Conservation (phyloP, 2,888 invertebrate species). For the Cepaea hortensis region DNA sequence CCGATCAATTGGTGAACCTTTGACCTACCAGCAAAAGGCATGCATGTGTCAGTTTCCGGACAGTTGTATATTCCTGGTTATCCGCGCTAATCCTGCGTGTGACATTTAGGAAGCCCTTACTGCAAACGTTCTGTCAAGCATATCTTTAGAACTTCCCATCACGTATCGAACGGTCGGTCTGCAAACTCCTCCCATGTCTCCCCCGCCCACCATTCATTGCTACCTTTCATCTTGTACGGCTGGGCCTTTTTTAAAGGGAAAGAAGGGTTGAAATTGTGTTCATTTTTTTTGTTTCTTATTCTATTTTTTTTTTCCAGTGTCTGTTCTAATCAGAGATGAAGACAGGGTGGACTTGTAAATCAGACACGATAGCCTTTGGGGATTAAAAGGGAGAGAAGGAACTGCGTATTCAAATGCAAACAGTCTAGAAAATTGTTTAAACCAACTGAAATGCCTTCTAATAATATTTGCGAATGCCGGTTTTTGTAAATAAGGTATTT, state of each 20-base stretch:
- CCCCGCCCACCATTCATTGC: background rate
- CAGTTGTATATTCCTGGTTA: background rate
- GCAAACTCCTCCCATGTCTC: background rate
- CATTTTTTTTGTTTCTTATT: too few relatives aligned
- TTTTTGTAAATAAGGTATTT: too few relatives aligned
- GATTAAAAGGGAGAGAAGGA: background rate
- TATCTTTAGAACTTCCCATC: background rate
- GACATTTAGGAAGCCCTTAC: background rate
- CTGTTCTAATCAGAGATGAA: background rate
- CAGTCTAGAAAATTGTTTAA: too few relatives aligned
- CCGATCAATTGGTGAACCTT: too few relatives aligned
- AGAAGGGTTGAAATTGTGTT: background rate
- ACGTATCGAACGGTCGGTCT: background rate
- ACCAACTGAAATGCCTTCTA: too few relatives aligned
- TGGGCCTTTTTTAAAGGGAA: background rate
- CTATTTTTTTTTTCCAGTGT: too few relatives aligned
- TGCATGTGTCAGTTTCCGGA: too few relatives aligned
- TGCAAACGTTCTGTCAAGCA: background rate
- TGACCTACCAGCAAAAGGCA: too few relatives aligned
- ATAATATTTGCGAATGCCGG: too few relatives aligned
- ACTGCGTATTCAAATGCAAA: background rate
- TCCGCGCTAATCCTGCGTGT: background rate
- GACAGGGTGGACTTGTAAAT: conserved; percentile 5
- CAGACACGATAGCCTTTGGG: background rate
- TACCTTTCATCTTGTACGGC: background rate